Conservation (phyloP, 2,888 invertebrate genomes). For the Ophioninae sp. region DNA sequence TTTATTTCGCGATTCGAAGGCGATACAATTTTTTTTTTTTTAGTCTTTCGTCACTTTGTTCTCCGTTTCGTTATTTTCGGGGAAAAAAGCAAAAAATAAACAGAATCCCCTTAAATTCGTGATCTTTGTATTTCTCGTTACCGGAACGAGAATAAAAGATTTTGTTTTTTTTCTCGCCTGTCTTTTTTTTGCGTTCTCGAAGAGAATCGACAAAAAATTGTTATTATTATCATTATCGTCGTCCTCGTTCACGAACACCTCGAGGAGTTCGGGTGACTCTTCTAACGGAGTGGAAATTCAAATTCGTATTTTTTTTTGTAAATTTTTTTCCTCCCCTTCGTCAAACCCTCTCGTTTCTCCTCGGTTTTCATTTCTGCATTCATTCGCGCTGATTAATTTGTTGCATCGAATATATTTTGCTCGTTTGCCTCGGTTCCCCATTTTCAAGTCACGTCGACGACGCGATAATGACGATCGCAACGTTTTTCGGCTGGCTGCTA, state of each 20-base stretch:
- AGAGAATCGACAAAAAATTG: slow-evolving; percentile 7
- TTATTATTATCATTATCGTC: slow-evolving; percentile 11
- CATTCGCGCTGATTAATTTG: background rate
- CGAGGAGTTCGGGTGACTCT: background rate
- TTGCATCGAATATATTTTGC: slow-evolving; percentile 1
- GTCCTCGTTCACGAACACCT: slow-evolving; percentile 9
- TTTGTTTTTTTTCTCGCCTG: slow-evolving; percentile 15
- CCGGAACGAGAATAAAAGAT: slow-evolving; percentile 53
- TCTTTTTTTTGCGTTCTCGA: background rate
- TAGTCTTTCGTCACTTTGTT: background rate
- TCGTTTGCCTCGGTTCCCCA: slow-evolving; percentile 27
- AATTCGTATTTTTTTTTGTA: background rate
- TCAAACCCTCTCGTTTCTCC: background rate
- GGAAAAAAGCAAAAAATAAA: slow-evolving; percentile 5
- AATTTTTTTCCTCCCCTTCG: slow-evolving; percentile 12
- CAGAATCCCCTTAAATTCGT: slow-evolving; percentile 6
- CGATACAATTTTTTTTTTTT: slow-evolving; percentile 8
- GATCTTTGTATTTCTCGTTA: slow-evolving; percentile 46
- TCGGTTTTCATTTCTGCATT: slow-evolving; percentile 1
- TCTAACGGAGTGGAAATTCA: background rate
- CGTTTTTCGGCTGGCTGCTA: slow-evolving; percentile 86
- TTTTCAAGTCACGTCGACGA: slow-evolving; percentile 77
- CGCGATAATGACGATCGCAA: slow-evolving; percentile 75
- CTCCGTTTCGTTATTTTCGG: slow-evolving; percentile 35
- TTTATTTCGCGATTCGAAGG: background rate